Base-by-base conservation (phyloP, 2,113 vertebrate genomes). In the Cyprinodon variegatus region DNA sequence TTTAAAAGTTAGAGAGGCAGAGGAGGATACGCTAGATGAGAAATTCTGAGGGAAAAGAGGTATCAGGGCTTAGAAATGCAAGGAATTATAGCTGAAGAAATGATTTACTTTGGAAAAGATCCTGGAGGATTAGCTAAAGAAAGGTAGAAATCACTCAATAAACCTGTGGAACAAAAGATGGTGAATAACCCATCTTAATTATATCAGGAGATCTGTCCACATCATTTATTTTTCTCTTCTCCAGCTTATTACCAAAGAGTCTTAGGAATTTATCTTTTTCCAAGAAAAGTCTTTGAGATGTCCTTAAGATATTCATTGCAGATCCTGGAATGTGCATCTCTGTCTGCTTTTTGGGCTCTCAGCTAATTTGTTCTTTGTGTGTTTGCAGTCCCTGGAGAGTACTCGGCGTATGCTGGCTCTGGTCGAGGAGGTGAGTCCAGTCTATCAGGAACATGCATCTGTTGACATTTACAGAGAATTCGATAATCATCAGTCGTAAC, bases 341-440 rank as follows among this genome's bases (percentile, higher is more conserved):
- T 40, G 1, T 68, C 65, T 12, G 0, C 20, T 43, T 61, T 72
- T 17, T 59, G 22, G 68, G 65, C 70, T 65, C 61, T 36, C 53
- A 50, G 65, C 57, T 86, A 1, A 59, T 29, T 74, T 61, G 36
- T 22, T 63, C 66, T 82, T 77, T 77, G 7, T 75, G 70, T 50
- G 39, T 50, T 72, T 74, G 37, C 92, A 99, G 97, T 99, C 98
- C 7, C 94, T 99, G 88, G 98, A 99, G 93, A 99, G 98, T 83
- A 99, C 98, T 81, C 97, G 97, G 69, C 97, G 98, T 82, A 99
- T 99, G 98, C 95, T 99, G 85, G 94, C 98, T 88, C 95, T 99
- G 89, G 98, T 99, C 61, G 98, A 99, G 94, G 98, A 98, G 97
- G 98, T 99, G 95, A 97, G 96, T 93, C 29, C 14, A 81, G 46